These are phyloP conservation scores for Trochalopteron elliotii DNA, from an alignment of 2,113 vertebrate species.

Conservation along the genomic window DNA sequence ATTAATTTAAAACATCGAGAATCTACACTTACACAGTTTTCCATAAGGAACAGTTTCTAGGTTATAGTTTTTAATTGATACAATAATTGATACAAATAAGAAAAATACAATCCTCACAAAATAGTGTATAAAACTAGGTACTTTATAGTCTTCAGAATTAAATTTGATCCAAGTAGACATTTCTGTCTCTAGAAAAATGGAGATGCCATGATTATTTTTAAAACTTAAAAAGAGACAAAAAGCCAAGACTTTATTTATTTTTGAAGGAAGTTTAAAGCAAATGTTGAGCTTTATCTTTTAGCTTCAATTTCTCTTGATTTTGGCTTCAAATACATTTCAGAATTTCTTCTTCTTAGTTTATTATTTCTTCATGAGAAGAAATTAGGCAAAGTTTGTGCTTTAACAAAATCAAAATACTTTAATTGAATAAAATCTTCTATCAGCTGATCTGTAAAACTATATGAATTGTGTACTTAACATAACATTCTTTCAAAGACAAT, in stretches of 20 bases:
- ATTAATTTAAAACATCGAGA: neutral
- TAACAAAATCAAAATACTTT: neutral
- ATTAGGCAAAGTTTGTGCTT: neutral
- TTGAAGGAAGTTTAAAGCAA: neutral
- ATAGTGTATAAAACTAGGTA: neutral
- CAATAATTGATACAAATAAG: neutral
- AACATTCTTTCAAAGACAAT: neutral
- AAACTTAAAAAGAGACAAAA: neutral
- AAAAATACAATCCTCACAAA: neutral
- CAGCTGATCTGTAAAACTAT: neutral
- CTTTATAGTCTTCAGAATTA: neutral
- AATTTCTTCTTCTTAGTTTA: neutral
- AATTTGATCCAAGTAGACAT: neutral
- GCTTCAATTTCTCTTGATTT: neutral
- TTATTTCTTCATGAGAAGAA: neutral
- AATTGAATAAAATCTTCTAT: neutral
- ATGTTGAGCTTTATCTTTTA: neutral
- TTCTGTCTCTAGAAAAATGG: neutral
- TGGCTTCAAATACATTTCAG: neutral
- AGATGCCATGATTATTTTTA: neutral
- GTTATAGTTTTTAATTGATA: neutral
- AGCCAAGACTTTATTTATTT: neutral
- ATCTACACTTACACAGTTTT: neutral
- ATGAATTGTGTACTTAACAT: neutral
- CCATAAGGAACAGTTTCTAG: neutral